Evolutionary conservation across 2,113 vertebrate genomes (phyloP).

Genomic region (Zootoca vivipara): DNA sequence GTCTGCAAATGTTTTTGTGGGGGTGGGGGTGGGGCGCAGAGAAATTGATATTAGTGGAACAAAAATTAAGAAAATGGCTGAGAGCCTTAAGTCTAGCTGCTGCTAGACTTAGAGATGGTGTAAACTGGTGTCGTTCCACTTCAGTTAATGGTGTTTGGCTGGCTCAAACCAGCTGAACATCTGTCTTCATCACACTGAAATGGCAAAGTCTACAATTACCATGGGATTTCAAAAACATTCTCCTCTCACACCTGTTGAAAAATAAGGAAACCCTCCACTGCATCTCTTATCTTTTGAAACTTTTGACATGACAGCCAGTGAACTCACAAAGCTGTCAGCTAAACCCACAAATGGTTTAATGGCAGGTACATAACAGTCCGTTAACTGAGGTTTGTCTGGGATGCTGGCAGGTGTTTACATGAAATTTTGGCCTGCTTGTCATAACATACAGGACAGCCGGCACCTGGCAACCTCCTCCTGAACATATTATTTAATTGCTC

Average conservation of each 20-base stretch:
- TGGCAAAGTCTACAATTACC: conserved; percentile 4
- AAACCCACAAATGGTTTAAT: conserved; percentile 66
- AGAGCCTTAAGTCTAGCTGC: neutral
- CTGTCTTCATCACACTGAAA: neutral
- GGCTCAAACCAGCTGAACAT: fast-evolving
- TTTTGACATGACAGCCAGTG: neutral
- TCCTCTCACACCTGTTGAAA: conserved; percentile 25
- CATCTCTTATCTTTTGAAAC: conserved; percentile 40
- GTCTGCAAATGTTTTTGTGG: neutral
- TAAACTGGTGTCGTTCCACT: neutral
- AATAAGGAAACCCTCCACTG: conserved; percentile 5
- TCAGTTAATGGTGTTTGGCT: neutral
- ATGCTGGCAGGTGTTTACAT: conserved; percentile 75
- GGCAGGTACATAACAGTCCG: conserved; percentile 67
- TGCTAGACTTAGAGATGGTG: fast-evolving
- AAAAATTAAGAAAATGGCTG: neutral
- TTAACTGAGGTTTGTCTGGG: conserved; percentile 63
- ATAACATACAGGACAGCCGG: conserved; percentile 56
- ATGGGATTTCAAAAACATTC: conserved; percentile 33
- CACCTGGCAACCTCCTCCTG: conserved; percentile 77
- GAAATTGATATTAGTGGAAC: neutral
- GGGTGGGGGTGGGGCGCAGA: neutral
- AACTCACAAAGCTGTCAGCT: conserved; percentile 58
- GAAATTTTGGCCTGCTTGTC: conserved; percentile 69
- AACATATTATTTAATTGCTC: conserved; percentile 72